Percentiles rank a stretch among this genome's conserved stretches.
Evolutionary conservation across 2,113 vertebrate genomes (phyloP).

Genomic region (Formicarius rufipectus): DNA sequence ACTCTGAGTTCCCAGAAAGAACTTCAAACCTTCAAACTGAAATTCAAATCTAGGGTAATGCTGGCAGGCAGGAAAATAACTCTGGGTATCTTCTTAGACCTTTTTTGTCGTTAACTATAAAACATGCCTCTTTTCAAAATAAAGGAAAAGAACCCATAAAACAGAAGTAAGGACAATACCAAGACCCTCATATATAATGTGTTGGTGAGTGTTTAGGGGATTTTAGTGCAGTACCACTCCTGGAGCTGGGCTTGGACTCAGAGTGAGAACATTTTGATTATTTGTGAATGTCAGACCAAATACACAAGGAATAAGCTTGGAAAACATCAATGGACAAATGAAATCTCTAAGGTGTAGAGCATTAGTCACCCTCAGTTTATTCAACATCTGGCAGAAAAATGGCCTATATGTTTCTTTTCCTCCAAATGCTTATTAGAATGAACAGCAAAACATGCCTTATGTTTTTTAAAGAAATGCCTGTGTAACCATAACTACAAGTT

Average conservation of each 20-base stretch:
- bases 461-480: neutral
- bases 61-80: neutral
- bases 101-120: neutral
- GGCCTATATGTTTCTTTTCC: neutral
- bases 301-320: neutral
- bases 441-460: neutral
- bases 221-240: neutral
- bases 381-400: neutral
- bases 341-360: neutral
- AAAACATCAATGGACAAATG: neutral
- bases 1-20: neutral
- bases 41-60: neutral
- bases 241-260: neutral
- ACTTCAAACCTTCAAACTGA: too few relatives aligned
- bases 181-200: neutral
- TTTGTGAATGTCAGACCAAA: neutral
- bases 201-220: rapidly evolving
- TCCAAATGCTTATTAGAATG: neutral
- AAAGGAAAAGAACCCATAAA: neutral
- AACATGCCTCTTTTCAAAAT: neutral
- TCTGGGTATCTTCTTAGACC: neutral
- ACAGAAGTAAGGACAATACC: neutral
- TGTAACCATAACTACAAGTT: constrained; percentile 6
- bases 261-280: neutral
- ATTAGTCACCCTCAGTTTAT: neutral